A percentile compares a stretch with the other conserved stretches of the same genome.
phyloP scores from a whole-genome alignment of 2,797 vertebrate genomes.

The Trachops cirrhosus region DNA sequence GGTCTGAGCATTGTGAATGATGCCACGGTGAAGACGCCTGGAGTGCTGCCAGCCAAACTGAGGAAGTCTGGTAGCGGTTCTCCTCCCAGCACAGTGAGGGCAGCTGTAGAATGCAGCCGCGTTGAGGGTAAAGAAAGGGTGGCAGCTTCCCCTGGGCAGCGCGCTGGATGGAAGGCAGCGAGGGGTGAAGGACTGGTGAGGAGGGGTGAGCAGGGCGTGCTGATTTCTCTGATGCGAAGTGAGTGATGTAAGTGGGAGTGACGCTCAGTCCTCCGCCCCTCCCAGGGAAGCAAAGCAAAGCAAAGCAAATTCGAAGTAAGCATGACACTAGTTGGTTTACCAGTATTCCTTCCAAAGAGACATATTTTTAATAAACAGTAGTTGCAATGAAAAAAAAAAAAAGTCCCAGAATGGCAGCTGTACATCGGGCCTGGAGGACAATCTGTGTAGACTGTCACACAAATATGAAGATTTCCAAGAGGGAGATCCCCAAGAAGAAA shows the following conservation, averaged over 20 bases:
- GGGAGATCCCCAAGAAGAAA: not conserved
- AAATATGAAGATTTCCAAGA: not conserved
- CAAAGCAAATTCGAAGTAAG: constrained; percentile 79
- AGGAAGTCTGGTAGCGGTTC: constrained; percentile 29
- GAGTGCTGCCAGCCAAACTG: constrained; percentile 50
- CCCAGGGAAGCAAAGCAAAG: constrained; percentile 77
- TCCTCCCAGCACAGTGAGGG: constrained; percentile 54
- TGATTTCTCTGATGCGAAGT: not conserved
- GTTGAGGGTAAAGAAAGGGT: constrained; percentile 57
- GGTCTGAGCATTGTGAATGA: constrained; percentile 18
- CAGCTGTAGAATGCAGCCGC: not conserved
- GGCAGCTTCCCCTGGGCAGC: constrained; percentile 66
- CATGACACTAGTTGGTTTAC: constrained; percentile 81
- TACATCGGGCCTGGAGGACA: not conserved
- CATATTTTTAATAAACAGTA: constrained; percentile 89
- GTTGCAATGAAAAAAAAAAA: constrained; percentile 81
- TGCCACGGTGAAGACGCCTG: constrained; percentile 14
- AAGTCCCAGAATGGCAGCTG: not conserved
- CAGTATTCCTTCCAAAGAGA: constrained; percentile 88
- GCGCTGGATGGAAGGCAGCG: constrained; percentile 60
- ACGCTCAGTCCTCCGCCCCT: constrained; percentile 69
- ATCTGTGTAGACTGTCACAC: not conserved
- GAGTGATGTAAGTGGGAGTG: not conserved
- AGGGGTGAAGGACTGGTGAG: not conserved
- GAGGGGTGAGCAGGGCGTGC: not conserved